Evolutionary conservation across 2,888 invertebrate genomes (phyloP), one percentile per base, ranked within the genome.

Genomic region (Pegoplata infirma): DNA sequence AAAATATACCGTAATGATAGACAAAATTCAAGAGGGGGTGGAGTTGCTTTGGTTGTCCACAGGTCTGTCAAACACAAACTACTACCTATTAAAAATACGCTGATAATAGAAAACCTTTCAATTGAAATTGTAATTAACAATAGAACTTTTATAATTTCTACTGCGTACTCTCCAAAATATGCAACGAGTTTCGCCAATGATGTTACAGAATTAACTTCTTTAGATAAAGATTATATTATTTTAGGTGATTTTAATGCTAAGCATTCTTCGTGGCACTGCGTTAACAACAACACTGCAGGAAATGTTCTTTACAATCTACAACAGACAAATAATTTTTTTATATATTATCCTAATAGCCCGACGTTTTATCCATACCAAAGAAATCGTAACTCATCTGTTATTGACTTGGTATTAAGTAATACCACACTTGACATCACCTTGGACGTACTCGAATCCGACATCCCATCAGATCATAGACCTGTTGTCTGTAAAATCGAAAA

Each of bases 151-250:
- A 47, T 68, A 12, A 46, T 58, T 36, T 32, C n/a, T 36, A 68
- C 58, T 23, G 58, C 68, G 0, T 68, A 68, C 49, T 68, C 56
- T 5, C 68, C 58, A 12, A 68, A 49, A 58, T 49, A 36, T 21
- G 19, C 17, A 25, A 46, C 19, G n/a, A 19, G 5, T 28, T 67
- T 67, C 17, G 14, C 25, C 12, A 40, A 28, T 53, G 67, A 46
- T 23, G 40, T 46, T 23, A 32, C 14, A 5, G 5, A 44, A 12
- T n/a, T 58, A n/a, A 58, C 19, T 16, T 36, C 56, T 8, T 6
- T 32, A 1, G 12, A 21, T 40, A 19, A 40, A 21, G 53, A 67
- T 55, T 67, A 16, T n/a, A 46, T 67, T 46, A n/a, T 63, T 7
- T 12, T 49, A 8, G n/a, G n/a, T n/a, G n/a, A n/a, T n/a, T n/a